Evolutionary conservation across 2,888 invertebrate genomes (phyloP).

Genomic region (Phengaris arion): DNA sequence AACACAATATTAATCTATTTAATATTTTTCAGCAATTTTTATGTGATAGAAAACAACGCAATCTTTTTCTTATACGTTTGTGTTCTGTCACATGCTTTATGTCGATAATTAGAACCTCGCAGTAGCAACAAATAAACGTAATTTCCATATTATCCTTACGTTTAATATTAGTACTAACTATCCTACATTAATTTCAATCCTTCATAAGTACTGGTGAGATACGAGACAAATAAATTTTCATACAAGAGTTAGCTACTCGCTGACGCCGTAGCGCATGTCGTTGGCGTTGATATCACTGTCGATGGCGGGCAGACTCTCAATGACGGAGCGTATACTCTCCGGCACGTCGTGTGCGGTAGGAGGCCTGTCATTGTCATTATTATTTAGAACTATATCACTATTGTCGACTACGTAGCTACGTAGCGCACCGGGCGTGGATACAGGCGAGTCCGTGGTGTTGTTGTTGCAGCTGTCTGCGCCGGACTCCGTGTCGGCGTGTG

Average conservation of each 20-base stretch:
- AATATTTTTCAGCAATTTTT: neutral
- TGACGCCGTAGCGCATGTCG: constrained; percentile 41
- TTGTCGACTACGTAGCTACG: constrained; percentile 22
- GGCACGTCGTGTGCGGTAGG: constrained; percentile 27
- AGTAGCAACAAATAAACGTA: neutral
- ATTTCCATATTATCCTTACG: neutral
- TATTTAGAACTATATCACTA: constrained; percentile 32
- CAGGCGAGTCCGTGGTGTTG: neutral
- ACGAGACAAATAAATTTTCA: constrained; percentile 24
- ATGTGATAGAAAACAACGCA: neutral
- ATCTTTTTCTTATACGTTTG: neutral
- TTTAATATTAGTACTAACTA: constrained; percentile 8
- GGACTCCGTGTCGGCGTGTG: neutral
- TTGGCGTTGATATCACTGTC: constrained; percentile 69
- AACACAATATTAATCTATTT: neutral
- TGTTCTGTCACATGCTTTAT: neutral
- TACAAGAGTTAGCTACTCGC: neutral
- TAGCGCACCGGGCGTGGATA: neutral
- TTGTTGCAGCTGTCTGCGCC: constrained; percentile 18
- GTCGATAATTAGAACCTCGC: neutral
- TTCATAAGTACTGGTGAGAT: neutral
- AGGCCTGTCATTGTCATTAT: neutral
- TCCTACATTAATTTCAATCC: constrained; percentile 16
- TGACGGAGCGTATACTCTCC: constrained; percentile 55
- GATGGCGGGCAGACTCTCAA: constrained; percentile 67